Conservation (phyloP, 2,113 vertebrate species). For the Triplophysa tibetana region DNA sequence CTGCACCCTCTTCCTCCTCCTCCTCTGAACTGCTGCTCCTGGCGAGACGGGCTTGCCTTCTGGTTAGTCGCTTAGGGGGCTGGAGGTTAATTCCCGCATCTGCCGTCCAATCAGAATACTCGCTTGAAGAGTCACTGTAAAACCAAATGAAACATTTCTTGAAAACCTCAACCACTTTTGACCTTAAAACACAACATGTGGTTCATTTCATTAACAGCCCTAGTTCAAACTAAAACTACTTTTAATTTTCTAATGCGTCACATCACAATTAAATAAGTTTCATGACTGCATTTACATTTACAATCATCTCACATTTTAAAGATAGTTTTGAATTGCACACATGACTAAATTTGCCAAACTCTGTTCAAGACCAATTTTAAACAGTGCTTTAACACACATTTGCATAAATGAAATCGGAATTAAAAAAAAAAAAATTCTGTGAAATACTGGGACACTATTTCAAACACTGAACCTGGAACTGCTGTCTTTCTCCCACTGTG, state of each 20-base stretch:
- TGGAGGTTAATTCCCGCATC: conserved; percentile 98
- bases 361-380: background rate
- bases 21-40: conserved; percentile 91
- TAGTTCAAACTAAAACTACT: no score
- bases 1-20: conserved; percentile 85
- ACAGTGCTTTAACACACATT: no score
- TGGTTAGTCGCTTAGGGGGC: conserved; percentile 88
- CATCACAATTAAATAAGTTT: no score
- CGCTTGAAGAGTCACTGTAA: conserved; percentile 90
- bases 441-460: background rate
- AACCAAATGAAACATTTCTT: background rate
- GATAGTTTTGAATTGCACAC: no score
- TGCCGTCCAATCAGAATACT: conserved; percentile 98
- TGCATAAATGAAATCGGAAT: no score
- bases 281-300: no score
- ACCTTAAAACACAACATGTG: no score
- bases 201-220: no score
- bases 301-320: no score
- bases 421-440: background rate
- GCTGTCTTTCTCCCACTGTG: conserved; percentile 92
- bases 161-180: no score
- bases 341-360: no score
- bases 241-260: no score
- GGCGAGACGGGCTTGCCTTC: conserved; percentile 80
- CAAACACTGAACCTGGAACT: conserved; percentile 83